phyloP scores from a whole-genome alignment of 1,140 invertebrate genomes.

The Drosophila kurseongensis region DNA sequence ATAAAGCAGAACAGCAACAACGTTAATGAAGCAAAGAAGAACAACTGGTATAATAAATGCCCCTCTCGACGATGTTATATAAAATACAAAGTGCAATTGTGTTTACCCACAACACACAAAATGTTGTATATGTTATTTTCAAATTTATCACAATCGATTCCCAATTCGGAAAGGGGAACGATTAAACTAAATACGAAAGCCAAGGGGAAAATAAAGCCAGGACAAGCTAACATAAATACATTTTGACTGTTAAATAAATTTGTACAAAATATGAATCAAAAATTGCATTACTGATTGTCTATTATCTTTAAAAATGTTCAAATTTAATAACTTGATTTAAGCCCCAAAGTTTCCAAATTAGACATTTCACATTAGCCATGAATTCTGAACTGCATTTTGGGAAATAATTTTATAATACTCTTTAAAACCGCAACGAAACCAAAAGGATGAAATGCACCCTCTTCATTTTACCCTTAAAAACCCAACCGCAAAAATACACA shows the following conservation, averaged over 20 bases:
- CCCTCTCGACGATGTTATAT: conserved; percentile 8
- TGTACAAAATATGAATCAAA: no score
- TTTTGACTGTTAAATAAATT: no score
- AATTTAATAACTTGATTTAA: no score
- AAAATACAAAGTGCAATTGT: conserved; percentile 60
- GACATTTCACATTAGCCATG: not conserved
- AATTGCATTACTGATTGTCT: no score
- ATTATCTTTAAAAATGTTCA: no score
- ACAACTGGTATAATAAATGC: conserved; percentile 62
- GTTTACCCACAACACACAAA: conserved; percentile 33
- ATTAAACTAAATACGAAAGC: no score
- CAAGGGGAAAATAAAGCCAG: no score
- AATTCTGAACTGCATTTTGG: not conserved
- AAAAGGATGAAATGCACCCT: conserved; percentile 9
- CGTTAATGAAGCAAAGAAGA: conserved; percentile 52
- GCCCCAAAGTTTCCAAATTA: not conserved
- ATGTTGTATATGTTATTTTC: conserved; percentile 18
- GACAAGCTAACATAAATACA: no score
- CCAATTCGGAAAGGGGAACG: no score
- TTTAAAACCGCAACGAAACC: conserved; percentile 7
- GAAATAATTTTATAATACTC: conserved; percentile 1
- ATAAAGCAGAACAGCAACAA: conserved; percentile 52
- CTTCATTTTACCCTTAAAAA: conserved; percentile 6
- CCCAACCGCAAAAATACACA: conserved; percentile 23
- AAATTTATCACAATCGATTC: conserved; percentile 8